phyloP scores from a whole-genome alignment of 2,888 invertebrate genomes.

The Amiota mariae region DNA sequence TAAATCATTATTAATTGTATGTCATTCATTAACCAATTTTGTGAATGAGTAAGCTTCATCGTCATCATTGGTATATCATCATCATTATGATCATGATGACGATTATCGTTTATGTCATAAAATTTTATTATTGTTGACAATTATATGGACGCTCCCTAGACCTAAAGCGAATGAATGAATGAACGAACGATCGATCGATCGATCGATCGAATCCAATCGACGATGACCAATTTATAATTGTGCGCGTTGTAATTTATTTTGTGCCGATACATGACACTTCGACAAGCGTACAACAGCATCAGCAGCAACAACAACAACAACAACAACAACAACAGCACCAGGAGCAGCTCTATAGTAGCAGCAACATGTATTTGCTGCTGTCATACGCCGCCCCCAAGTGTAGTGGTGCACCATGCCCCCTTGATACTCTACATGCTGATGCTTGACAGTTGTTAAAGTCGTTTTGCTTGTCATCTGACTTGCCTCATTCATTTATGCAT shows the following conservation, averaged over 20 bases:
- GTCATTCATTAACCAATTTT: slow-evolving; percentile 15
- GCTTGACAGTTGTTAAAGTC: slow-evolving; percentile 17
- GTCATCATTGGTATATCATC: slow-evolving; percentile 33
- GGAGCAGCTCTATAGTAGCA: slow-evolving; percentile 12
- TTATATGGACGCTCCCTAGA: slow-evolving; percentile 47
- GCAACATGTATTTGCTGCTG: slow-evolving; percentile 42
- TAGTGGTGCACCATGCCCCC: background rate
- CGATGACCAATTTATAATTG: slow-evolving; percentile 57
- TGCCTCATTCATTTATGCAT: slow-evolving; percentile 49
- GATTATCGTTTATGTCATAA: slow-evolving; percentile 47
- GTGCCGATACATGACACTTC: slow-evolving; percentile 64
- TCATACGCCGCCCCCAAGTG: slow-evolving; percentile 3
- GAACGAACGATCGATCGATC: slow-evolving; percentile 35
- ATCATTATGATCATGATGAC: background rate
- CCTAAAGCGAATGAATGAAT: too few species aligned
- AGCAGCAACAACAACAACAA: too few species aligned
- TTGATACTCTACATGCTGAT: background rate
- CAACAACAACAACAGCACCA: too few species aligned
- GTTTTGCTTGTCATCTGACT: slow-evolving; percentile 2
- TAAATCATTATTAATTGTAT: slow-evolving; percentile 6
- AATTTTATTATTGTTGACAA: slow-evolving; percentile 62
- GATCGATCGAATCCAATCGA: background rate
- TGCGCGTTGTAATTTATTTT: slow-evolving; percentile 63
- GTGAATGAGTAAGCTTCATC: slow-evolving; percentile 38
- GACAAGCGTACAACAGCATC: slow-evolving; percentile 44